Evolutionary conservation across 2,113 vertebrate genomes (phyloP).

Genomic region (Phrynocephalus versicolor): DNA sequence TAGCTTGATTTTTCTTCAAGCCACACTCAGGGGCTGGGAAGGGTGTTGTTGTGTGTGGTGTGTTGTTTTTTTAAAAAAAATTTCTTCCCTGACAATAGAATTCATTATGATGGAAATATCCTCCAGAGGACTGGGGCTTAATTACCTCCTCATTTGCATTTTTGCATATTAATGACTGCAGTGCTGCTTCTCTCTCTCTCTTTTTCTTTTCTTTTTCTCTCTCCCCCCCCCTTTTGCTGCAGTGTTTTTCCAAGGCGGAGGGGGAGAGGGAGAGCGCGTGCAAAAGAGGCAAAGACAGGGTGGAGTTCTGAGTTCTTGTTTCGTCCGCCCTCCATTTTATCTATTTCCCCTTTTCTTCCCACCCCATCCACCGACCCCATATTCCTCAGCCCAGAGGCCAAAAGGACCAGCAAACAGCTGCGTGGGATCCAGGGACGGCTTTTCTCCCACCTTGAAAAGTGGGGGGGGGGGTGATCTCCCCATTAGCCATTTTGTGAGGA

Average conservation of each 20-base stretch:
- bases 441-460: not conserved
- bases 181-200: constrained; percentile 63
- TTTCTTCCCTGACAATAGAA: constrained; percentile 65
- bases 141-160: constrained; percentile 79
- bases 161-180: constrained; percentile 78
- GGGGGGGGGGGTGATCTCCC: too few species aligned
- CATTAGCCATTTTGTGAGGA: too few species aligned
- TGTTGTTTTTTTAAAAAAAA: too few species aligned
- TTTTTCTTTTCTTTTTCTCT: constrained; percentile 55
- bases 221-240: constrained; percentile 51
- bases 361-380: not conserved
- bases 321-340: too few species aligned
- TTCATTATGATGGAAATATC: constrained; percentile 70
- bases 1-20: constrained; percentile 67
- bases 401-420: rapidly evolving
- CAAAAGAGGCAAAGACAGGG: not conserved
- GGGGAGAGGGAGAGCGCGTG: not conserved
- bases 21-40: constrained; percentile 35
- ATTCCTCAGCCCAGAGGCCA: not conserved
- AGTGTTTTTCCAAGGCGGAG: constrained; percentile 70
- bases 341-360: constrained; percentile 41
- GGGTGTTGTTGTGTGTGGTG: too few species aligned
- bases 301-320: not conserved
- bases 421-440: not conserved
- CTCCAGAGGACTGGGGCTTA: constrained; percentile 71